Evolutionary conservation across 2,888 invertebrate species (phyloP).

Genomic region (Acanthoscelides obtectus): DNA sequence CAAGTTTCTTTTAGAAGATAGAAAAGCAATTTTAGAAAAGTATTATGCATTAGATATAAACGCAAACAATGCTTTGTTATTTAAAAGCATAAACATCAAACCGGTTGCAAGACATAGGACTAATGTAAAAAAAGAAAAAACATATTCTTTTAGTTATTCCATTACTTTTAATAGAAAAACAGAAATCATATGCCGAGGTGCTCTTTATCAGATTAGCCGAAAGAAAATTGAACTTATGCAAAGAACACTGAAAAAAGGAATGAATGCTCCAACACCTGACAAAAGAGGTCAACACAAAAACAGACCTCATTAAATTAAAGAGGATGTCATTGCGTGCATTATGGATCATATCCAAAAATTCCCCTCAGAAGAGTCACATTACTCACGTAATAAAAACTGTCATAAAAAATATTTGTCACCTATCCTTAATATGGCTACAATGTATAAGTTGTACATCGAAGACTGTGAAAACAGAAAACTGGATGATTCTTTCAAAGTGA

Average conservation of each 20-base stretch:
- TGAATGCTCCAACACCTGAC: conserved; percentile 1
- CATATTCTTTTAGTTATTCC: neutral
- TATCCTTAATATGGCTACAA: too few species aligned
- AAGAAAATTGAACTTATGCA: neutral
- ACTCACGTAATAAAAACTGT: too few species aligned
- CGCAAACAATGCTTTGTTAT: neutral
- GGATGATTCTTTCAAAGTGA: too few species aligned
- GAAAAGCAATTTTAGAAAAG: neutral
- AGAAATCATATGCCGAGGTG: neutral
- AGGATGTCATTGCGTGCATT: too few species aligned
- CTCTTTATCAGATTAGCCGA: neutral
- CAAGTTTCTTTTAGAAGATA: neutral
- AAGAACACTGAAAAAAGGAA: neutral
- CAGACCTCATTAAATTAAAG: neutral
- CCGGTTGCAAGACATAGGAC: neutral
- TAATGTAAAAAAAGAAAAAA: neutral
- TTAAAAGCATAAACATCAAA: neutral
- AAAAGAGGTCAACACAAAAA: neutral
- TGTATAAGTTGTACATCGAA: too few species aligned
- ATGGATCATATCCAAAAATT: too few species aligned
- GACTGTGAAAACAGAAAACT: too few species aligned
- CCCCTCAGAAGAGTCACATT: too few species aligned
- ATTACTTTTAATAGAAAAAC: neutral
- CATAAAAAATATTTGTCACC: too few species aligned
- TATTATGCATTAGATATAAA: neutral